Percentiles rank a stretch among this genome's conserved stretches.
These are phyloP conservation scores for Planococcus citri DNA, from an alignment of 1,140 invertebrate species.

Conservation along the genomic window DNA sequence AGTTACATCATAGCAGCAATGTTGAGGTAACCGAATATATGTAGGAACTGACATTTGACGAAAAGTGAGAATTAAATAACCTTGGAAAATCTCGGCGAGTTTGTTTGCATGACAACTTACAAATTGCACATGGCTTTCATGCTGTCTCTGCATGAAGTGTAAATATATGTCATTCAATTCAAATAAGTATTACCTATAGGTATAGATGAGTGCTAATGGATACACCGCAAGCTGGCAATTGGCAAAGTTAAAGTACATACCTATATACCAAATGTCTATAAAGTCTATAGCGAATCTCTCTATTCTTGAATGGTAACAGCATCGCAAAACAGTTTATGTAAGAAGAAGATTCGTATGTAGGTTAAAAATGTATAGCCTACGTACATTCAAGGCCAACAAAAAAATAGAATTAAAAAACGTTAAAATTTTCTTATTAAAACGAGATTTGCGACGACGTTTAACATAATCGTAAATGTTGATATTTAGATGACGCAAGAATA, in stretches of 20 bases:
- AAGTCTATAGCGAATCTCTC: too few relatives aligned
- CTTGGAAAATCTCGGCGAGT: not conserved
- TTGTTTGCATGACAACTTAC: not conserved
- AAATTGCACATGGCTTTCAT: not conserved
- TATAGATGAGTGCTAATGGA: too few relatives aligned
- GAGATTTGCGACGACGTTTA: not conserved
- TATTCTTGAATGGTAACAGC: not conserved
- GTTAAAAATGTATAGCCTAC: too few relatives aligned
- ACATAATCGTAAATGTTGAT: not conserved
- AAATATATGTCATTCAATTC: not conserved
- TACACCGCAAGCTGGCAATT: too few relatives aligned
- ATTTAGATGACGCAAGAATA: slow-evolving; percentile 53
- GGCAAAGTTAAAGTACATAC: too few relatives aligned
- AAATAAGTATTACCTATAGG: not conserved
- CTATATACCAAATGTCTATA: too few relatives aligned
- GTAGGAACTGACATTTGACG: not conserved
- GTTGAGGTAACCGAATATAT: too few relatives aligned
- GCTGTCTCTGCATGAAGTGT: not conserved
- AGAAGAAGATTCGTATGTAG: not conserved
- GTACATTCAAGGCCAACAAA: too few relatives aligned
- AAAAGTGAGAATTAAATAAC: not conserved
- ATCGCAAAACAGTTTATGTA: not conserved
- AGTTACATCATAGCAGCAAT: too few relatives aligned
- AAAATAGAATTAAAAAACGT: too few relatives aligned
- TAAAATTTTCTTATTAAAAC: not conserved